Evolutionary conservation across 2,113 vertebrate species (phyloP).

Genomic region (Antennarius striatus): DNA sequence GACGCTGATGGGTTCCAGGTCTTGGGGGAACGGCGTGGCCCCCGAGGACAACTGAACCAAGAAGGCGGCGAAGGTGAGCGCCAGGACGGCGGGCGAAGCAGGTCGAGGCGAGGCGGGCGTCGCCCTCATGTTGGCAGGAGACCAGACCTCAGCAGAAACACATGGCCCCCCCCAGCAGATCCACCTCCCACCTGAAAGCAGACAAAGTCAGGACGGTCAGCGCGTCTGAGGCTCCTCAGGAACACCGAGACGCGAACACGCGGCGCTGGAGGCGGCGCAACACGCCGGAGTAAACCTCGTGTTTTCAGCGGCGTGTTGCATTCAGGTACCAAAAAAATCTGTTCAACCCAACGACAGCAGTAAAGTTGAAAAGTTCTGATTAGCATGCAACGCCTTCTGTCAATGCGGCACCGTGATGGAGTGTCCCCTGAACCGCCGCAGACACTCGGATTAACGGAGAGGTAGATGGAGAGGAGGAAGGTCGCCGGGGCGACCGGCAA

Average conservation of each 20-base stretch:
- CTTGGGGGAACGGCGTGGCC: conserved; percentile 78
- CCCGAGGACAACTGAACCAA: conserved; percentile 64
- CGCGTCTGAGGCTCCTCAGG: not conserved
- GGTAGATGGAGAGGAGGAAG: not conserved
- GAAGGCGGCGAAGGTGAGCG: conserved; percentile 61
- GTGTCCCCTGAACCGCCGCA: conserved; percentile 11
- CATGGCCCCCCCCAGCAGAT: conserved; percentile 66
- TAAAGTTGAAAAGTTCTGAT: conserved; percentile 25
- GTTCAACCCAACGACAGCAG: not conserved
- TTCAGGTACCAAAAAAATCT: no score
- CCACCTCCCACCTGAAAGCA: conserved; percentile 57
- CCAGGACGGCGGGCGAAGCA: conserved; percentile 68
- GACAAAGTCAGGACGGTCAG: not conserved
- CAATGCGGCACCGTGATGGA: conserved; percentile 44
- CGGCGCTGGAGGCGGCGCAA: no score
- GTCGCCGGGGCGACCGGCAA: no score
- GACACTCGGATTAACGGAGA: not conserved
- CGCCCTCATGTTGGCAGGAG: conserved; percentile 77
- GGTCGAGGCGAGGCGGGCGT: conserved; percentile 62
- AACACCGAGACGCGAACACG: no score
- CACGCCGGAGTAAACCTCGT: no score
- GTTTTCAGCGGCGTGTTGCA: no score
- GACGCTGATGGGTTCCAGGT: conserved; percentile 80
- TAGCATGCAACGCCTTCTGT: conserved; percentile 33
- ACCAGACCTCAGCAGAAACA: conserved; percentile 71